Evolutionary conservation across 2,797 vertebrate species (phyloP), one percentile per base, ranked within the genome.

Genomic region (Squalus acanthias): DNA sequence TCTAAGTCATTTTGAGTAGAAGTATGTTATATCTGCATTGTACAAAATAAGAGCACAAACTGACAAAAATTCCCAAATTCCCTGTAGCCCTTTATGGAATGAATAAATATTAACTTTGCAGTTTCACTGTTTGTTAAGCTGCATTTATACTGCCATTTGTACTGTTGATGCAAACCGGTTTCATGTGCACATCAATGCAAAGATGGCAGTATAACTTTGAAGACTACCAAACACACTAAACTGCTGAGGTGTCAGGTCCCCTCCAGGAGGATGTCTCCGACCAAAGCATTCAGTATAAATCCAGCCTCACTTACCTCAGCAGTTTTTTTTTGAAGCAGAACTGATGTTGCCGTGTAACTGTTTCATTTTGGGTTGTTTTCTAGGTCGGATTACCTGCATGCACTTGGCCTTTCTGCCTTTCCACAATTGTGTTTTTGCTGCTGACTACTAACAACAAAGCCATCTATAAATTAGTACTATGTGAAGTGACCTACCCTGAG

Each of bases 361-460:
- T 96, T 96, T 85, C n/a, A 46, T 70, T 96, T 26, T 72, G 67
- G 87, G 91, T 72, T 96, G 76, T 96, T 96, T 96, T 82, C 97
- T 9, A 99, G 99, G 98, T 99, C 96, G 99, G 99, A 3, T 96
- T 99, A 96, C 98, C 99, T 8, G 97, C 98, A 10, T 99, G 99
- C 96, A 99, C 99, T 7, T 99, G 99, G 99, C 98, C 99, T 50
- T 99, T 99, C 97, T 99, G 99, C 96, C 97, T 99, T 74, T 98
- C 99, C 1, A 98, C 99, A 0, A 98, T 99, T 85, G 98, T 98
- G 1, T 99, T 99, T 97, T 98, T 99, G 96, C 98, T 99, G n/a
- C 97, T 99, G 96, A 99, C 98, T 0, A 99, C 98, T 0, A 99
- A 98, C 96, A 97, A 97, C 39, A 97, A 98, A 0, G 98, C 93